phyloP scores from a whole-genome alignment of 92 coral and sea anemone genomes.

The Paragorgia papillata region DNA sequence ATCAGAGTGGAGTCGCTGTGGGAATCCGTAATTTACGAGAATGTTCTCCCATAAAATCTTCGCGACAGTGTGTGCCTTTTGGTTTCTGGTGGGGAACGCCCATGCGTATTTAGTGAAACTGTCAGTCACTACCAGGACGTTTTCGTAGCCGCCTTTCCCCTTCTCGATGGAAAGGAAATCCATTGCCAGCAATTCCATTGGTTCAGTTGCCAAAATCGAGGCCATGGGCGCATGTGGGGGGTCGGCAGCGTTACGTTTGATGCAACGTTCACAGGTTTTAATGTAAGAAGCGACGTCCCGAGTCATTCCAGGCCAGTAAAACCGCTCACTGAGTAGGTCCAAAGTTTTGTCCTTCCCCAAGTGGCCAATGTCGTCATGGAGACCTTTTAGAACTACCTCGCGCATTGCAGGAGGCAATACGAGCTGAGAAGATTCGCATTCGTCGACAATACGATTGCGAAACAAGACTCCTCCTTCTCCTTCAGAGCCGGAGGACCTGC shows the following conservation, averaged over 20 bases:
- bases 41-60: slow-evolving; percentile 49
- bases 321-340: slow-evolving; percentile 41
- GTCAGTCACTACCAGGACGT: slow-evolving; percentile 56
- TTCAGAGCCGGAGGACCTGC: background rate
- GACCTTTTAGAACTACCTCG: slow-evolving; percentile 36
- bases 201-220: slow-evolving; percentile 32
- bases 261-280: slow-evolving; percentile 52
- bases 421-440: slow-evolving; percentile 12
- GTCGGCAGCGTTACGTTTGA: slow-evolving; percentile 60
- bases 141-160: slow-evolving; percentile 44
- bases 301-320: too few relatives aligned
- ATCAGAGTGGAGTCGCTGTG: slow-evolving; percentile 45
- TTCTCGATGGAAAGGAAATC: slow-evolving; percentile 55
- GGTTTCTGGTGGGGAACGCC: slow-evolving; percentile 50
- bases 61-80: slow-evolving; percentile 55
- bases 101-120: too few relatives aligned
- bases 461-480: slow-evolving; percentile 37
- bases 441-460: slow-evolving; percentile 35
- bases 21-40: slow-evolving; percentile 43
- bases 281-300: slow-evolving; percentile 46
- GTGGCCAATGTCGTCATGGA: slow-evolving; percentile 59
- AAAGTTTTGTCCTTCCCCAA: slow-evolving; percentile 47
- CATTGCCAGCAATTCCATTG: slow-evolving; percentile 39
- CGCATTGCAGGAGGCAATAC: slow-evolving; percentile 40
- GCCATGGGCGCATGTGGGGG: slow-evolving; percentile 59